Conservation (phyloP, 2,888 invertebrate species). For the Campopleginae sp. region DNA sequence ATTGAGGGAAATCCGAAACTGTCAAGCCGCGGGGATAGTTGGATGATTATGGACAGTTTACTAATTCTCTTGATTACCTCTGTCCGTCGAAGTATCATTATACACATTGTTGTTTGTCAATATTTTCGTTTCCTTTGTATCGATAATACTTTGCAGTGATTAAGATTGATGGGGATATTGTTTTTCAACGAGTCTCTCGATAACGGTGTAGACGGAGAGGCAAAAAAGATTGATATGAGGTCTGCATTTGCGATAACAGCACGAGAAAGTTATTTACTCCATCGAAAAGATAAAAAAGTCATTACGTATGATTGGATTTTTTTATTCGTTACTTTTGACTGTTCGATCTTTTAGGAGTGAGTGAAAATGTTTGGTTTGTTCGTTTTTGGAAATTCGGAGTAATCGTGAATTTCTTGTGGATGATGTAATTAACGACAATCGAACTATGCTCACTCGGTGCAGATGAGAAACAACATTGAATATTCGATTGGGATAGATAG, state of each 20-base stretch:
- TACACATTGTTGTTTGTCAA: background rate
- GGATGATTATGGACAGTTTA: background rate
- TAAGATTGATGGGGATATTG: background rate
- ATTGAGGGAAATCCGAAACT: too few relatives aligned
- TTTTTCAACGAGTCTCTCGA: background rate
- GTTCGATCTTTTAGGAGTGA: background rate
- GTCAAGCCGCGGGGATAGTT: too few relatives aligned
- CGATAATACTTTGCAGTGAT: background rate
- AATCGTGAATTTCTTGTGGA: background rate
- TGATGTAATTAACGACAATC: background rate
- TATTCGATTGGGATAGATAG: background rate
- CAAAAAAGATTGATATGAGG: constrained; percentile 1
- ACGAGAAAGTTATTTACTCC: background rate
- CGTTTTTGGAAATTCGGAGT: background rate
- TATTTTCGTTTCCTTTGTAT: constrained; percentile 1
- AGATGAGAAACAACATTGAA: background rate
- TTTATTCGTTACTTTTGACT: background rate
- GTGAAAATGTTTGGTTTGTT: background rate
- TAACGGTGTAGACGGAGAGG: background rate
- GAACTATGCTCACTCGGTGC: background rate
- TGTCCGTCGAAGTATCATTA: background rate
- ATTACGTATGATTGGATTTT: constrained; percentile 3
- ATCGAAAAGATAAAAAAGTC: background rate
- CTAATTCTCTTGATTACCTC: background rate
- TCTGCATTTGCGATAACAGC: background rate